phyloP scores from a whole-genome alignment of 2,797 vertebrate species.

The Ammospiza maritima region DNA sequence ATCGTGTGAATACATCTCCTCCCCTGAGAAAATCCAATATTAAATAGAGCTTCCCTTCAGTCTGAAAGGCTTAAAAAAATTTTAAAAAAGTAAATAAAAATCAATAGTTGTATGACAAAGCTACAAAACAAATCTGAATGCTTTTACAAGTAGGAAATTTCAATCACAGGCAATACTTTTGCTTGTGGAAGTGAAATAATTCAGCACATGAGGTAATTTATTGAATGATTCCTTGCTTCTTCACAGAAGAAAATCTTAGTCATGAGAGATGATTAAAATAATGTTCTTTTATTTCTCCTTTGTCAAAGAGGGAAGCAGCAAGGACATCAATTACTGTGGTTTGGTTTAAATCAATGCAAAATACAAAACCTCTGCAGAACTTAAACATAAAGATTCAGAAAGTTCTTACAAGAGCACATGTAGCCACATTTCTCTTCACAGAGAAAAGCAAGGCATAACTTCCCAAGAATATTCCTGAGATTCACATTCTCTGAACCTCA shows the following conservation, averaged over 20 bases:
- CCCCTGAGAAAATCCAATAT: conserved; percentile 99
- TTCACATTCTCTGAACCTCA: neutral
- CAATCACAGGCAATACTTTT: neutral
- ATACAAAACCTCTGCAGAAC: neutral
- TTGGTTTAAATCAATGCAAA: neutral
- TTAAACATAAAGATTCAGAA: rapidly evolving
- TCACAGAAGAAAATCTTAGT: neutral
- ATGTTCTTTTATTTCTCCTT: neutral
- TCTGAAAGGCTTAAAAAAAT: conserved; percentile 90
- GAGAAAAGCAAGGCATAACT: neutral
- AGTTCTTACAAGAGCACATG: neutral
- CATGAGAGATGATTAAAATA: neutral
- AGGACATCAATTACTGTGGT: neutral
- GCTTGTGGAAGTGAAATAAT: neutral
- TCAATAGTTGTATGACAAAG: neutral
- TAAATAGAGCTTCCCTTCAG: conserved; percentile 99
- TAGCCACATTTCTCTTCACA: neutral
- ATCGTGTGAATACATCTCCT: conserved; percentile 99
- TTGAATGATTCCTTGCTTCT: neutral
- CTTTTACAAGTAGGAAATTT: neutral
- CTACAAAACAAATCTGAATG: neutral
- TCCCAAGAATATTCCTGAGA: neutral
- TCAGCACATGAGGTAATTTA: neutral
- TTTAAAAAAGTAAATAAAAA: neutral
- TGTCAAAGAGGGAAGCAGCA: neutral